These are phyloP conservation scores for Drosophila ironensis DNA, from an alignment of 1,140 invertebrate genomes.

Conservation along the genomic window DNA sequence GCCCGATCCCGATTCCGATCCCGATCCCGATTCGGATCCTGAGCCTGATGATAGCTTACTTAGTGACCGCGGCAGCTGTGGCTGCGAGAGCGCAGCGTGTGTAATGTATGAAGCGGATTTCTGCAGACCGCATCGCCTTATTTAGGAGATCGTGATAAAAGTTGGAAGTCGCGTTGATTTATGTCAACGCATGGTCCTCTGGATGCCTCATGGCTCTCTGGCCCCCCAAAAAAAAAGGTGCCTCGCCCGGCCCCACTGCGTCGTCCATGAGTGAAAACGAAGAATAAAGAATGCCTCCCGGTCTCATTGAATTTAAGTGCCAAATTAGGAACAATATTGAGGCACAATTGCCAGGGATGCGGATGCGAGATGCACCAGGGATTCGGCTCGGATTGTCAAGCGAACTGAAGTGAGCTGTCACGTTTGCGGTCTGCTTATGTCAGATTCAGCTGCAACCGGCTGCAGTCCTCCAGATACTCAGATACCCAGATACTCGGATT, in stretches of 20 bases:
- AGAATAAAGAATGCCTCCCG: constrained; percentile 24
- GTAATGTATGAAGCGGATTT: constrained; percentile 76
- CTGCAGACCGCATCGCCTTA: constrained; percentile 72
- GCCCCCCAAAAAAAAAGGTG: constrained; percentile 10
- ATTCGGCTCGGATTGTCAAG: constrained; percentile 47
- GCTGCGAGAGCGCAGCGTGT: too few relatives aligned
- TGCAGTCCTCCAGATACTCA: constrained; percentile 4
- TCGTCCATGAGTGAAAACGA: constrained; percentile 5
- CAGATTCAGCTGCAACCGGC: constrained; percentile 68
- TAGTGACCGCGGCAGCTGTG: constrained; percentile 53
- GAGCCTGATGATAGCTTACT: constrained; percentile 81
- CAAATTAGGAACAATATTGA: constrained; percentile 76
- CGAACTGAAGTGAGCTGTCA: constrained; percentile 73
- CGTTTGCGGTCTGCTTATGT: constrained; percentile 79
- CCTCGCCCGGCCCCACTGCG: not conserved
- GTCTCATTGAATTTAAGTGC: constrained; percentile 57
- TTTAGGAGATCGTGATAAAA: constrained; percentile 82
- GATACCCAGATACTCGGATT: constrained; percentile 4
- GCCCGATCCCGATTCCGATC: constrained; percentile 29
- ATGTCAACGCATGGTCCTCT: constrained; percentile 71
- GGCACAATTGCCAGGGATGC: constrained; percentile 55
- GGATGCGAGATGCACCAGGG: not conserved
- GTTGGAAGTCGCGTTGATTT: constrained; percentile 82
- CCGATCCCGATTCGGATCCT: constrained; percentile 12
- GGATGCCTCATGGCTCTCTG: not conserved